Evolutionary conservation across 2,113 vertebrate species (phyloP).

Genomic region (Salvelinus sp.): DNA sequence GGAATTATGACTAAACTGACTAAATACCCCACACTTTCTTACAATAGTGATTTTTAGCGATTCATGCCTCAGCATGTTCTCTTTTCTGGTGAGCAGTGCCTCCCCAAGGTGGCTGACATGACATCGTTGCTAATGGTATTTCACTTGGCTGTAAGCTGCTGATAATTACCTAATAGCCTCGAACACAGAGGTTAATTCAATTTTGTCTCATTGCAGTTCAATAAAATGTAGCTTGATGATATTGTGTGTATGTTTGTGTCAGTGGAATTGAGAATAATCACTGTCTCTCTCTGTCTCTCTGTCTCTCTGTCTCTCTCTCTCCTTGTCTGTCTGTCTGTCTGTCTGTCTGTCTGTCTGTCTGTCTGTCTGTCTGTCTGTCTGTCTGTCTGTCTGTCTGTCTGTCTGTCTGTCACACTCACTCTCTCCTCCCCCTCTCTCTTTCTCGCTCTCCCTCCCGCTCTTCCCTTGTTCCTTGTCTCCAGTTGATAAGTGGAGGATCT

Average conservation of each 20-base stretch:
- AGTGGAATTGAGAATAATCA: background rate
- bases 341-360: too few relatives aligned
- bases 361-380: too few relatives aligned
- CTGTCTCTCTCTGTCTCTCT: background rate
- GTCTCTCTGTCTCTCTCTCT: too few relatives aligned
- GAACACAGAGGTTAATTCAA: background rate
- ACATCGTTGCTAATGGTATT: background rate
- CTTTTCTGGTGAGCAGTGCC: background rate
- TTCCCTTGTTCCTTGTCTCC: conserved; percentile 29
- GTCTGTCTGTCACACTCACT: too few relatives aligned
- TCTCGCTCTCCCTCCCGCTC: conserved; percentile 1
- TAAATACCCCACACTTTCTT: background rate
- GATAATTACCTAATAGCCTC: background rate
- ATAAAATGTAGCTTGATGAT: background rate
- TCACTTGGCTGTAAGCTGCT: background rate
- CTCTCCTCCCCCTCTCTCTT: background rate
- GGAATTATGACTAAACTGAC: background rate
- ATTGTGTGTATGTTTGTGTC: background rate
- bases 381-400: too few relatives aligned
- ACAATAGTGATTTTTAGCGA: background rate
- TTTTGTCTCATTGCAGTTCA: background rate
- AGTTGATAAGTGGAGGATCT: conserved; percentile 99
- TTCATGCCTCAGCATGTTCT: background rate
- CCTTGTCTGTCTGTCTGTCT: too few relatives aligned
- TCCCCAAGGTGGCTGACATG: background rate